phyloP scores from a whole-genome alignment of 2,113 vertebrate species.

The Formicarius rufipectus region DNA sequence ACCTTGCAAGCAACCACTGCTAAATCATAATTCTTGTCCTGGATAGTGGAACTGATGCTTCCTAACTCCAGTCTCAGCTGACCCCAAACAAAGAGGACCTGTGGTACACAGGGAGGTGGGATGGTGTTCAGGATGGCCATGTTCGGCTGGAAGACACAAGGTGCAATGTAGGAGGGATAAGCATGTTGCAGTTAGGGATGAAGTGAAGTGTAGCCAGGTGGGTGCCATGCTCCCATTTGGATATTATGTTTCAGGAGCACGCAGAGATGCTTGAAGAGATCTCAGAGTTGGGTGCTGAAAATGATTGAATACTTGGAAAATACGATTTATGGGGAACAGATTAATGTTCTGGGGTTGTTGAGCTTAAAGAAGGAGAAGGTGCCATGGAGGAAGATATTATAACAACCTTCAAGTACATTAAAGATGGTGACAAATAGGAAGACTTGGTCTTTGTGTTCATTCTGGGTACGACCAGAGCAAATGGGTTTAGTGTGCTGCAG shows the following conservation, averaged over 20 bases:
- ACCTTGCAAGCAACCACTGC: background rate
- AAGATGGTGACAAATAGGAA: background rate
- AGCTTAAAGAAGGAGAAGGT: background rate
- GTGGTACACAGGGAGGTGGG: fast-evolving
- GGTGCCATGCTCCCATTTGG: fast-evolving
- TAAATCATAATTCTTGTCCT: background rate
- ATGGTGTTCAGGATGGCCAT: background rate
- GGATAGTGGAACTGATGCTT: background rate
- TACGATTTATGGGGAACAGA: background rate
- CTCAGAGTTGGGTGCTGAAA: background rate
- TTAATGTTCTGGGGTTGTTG: background rate
- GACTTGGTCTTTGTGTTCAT: background rate
- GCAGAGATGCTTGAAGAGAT: background rate
- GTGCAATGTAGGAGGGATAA: fast-evolving
- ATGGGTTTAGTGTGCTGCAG: background rate
- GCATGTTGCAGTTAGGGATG: background rate
- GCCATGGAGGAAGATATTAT: background rate
- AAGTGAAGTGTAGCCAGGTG: background rate
- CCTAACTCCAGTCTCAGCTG: background rate
- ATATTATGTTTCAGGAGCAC: background rate
- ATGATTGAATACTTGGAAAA: background rate
- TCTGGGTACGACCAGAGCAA: background rate
- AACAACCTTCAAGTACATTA: fast-evolving
- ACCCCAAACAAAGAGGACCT: background rate
- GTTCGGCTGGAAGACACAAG: background rate